Evolutionary conservation across 2,113 vertebrate species (phyloP), one percentile per base, ranked within the genome.

Genomic region (Maccullochella peelii): DNA sequence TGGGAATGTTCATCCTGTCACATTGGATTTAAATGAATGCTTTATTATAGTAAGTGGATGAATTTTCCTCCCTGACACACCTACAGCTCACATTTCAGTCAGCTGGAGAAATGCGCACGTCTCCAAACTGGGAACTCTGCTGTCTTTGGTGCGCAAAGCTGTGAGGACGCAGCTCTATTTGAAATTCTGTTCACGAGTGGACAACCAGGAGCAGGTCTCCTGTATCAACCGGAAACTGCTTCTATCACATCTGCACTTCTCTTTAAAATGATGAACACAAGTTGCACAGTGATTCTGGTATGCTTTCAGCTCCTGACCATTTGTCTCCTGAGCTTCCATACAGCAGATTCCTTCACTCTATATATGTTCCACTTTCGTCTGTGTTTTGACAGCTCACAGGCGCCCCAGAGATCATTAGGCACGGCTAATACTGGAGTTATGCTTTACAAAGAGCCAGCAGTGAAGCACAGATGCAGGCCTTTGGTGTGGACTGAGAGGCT

Each of bases 171-270:
- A 27, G 62, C 6, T 81, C 75, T 81, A 4, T 66, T 92, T 90
- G 69, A 78, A n/a, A 92, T 90, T 88, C 85, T 58, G 79, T 42
- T 75, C 87, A 90, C 79, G 80, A 50, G 27, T 79, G 73, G 73
- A 85, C 62, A 62, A 7, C 20, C 71, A 70, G 70, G 68, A 73
- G 47, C 63, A 66, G 44, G 38, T 66, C 72, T 55, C 27, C 50
- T 63, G 20, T 12, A 73, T 70, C 69, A 80, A 72, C 68, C 61
- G 44, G 18, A 67, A 68, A 21, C 44, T 36, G 67, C 38, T 6
- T 33, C 30, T 20, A 4, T 57, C 16, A 69, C 67, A 67, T 30
- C 40, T 54, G 15, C 4, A 0, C 44, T 21, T 36, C 27, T 67
- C 8, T 18, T 9, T 71, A 4, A 27, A 61, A 65, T 65, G 12